Conservation (phyloP, 1,140 invertebrate genomes). For the Diorhabda carinulata region DNA sequence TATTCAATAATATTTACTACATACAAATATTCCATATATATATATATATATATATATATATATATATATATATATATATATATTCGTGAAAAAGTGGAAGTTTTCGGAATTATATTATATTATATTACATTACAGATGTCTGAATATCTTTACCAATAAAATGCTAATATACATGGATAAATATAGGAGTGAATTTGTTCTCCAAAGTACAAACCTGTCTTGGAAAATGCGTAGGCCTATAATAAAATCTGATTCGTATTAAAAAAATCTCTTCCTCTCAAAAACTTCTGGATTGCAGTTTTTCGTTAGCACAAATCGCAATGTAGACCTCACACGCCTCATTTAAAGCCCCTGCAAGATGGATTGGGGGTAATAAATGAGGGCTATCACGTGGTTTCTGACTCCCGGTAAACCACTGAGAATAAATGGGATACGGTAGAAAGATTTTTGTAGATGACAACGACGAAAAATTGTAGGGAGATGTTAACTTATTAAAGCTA, state of each 20-base stretch:
- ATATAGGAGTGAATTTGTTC: too few relatives aligned
- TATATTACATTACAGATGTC: too few relatives aligned
- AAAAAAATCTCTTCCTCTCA: background rate
- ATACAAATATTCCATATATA: too few relatives aligned
- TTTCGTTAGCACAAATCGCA: slow-evolving; percentile 7
- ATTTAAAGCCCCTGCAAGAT: slow-evolving; percentile 9
- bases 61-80: too few relatives aligned
- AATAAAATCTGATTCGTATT: background rate
- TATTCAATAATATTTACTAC: too few relatives aligned
- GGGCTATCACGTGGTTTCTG: slow-evolving; percentile 3
- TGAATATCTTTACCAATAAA: too few relatives aligned
- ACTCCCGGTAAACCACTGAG: background rate
- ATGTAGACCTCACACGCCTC: slow-evolving; percentile 12
- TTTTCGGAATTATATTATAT: too few relatives aligned
- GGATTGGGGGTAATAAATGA: slow-evolving; percentile 4
- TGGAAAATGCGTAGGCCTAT: too few relatives aligned
- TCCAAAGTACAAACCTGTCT: too few relatives aligned
- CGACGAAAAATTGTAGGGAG: background rate
- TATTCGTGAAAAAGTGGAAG: too few relatives aligned
- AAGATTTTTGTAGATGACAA: background rate
- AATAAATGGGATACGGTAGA: background rate
- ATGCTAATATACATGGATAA: too few relatives aligned
- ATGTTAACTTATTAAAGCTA: background rate
- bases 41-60: too few relatives aligned
- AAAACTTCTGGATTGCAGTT: slow-evolving; percentile 5